phyloP scores from a whole-genome alignment of 2,797 vertebrate species.

The Argentina silus region DNA sequence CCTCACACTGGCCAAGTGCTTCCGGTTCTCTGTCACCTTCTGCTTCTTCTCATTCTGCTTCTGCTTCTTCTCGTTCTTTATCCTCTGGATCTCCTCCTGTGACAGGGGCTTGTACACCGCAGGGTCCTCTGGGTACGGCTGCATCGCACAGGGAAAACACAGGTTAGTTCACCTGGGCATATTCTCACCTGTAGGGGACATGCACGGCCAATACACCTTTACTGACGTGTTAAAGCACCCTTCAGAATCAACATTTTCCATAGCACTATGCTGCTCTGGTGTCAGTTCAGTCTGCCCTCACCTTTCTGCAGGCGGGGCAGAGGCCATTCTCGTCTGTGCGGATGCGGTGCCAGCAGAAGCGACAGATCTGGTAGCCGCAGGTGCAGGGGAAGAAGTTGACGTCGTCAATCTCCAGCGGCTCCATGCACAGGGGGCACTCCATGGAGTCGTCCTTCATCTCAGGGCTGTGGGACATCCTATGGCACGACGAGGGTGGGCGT shows the following conservation, averaged over 20 bases:
- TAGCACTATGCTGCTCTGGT: not conserved
- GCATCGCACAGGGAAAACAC: conserved; percentile 2
- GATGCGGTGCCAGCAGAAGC: conserved; percentile 99
- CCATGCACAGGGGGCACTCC: conserved; percentile 99
- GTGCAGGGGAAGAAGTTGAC: conserved; percentile 99
- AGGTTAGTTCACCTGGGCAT: not conserved
- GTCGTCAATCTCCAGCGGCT: conserved; percentile 98
- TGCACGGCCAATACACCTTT: not conserved
- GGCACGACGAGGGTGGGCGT: conserved; percentile 33
- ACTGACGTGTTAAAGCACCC: not conserved
- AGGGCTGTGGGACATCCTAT: conserved; percentile 98
- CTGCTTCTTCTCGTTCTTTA: conserved; percentile 99
- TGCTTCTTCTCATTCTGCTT: conserved; percentile 99
- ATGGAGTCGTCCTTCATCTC: conserved; percentile 98
- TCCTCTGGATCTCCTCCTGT: conserved; percentile 99
- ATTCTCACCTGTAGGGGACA: not conserved
- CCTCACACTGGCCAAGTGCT: conserved; percentile 96
- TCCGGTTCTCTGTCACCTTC: conserved; percentile 99
- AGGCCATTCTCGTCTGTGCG: conserved; percentile 99
- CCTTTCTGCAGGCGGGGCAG: conserved; percentile 99
- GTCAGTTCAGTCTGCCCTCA: conserved; percentile 59
- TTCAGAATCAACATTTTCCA: not conserved
- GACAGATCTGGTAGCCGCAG: conserved; percentile 99
- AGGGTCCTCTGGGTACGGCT: conserved; percentile 99
- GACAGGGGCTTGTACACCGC: conserved; percentile 99